Evolutionary conservation across 2,888 invertebrate species (phyloP), one percentile per base, ranked within the genome.

Genomic region (Amblyjoppa fuscipennis): DNA sequence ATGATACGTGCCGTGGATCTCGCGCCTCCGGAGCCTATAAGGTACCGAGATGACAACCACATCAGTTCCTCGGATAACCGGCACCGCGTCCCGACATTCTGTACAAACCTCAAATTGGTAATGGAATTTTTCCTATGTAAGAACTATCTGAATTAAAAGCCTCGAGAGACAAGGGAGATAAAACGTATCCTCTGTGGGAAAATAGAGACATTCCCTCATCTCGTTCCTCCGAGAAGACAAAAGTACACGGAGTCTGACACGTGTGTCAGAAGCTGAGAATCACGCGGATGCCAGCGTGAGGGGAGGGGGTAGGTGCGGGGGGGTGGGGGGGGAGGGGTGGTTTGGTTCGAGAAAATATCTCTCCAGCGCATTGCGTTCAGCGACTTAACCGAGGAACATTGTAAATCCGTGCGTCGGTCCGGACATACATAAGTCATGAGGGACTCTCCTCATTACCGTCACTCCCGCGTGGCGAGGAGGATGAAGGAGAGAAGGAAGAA

Each of bases 371-470:
- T 41, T 66, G 71, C 53, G 53, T 64, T 45, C 59, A 51, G 80
- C 45, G 41, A 79, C 45, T 83, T 61, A 83, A 80, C 80, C 76
- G 38, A 77, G 80, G 83, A 86, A 86, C 85, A 86, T 83, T 86
- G 83, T 86, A 86, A 86, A 86, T 86, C 85, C 83, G 69, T 83
- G 80, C 80, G 80, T 76, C 66, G 64, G 76, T 69, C 69, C 61
- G 83, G 53, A 86, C 85, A 86, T 86, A 86, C 85, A 86, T 86
- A 86, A 86, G 85, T 86, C 85, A 86, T 86, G 85, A 86, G 85
- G 83, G 77, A 77, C 85, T 86, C 84, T 84, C 86, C 84, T 84
- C 84, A 84, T 86, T 86, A 84, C 84, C 84, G 86, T 84, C 84
- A 82, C 84, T 86, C 84, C 85, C 83, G 84, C 86, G 79, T 82